These are phyloP conservation scores for Semnornis frantzii DNA, from an alignment of 2,113 vertebrate genomes.

Conservation along the genomic window DNA sequence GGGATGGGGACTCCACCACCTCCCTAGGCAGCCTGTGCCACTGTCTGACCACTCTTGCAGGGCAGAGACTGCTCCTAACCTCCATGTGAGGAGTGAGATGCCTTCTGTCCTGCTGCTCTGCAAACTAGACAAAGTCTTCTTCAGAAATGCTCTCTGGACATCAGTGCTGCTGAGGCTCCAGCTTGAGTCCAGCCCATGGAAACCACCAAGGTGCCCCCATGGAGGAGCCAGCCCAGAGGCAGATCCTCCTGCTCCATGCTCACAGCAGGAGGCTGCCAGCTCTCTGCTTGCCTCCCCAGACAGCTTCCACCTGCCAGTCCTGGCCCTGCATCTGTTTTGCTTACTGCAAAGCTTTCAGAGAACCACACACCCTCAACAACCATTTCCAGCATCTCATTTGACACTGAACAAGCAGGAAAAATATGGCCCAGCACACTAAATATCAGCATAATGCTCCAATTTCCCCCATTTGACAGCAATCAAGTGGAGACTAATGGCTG, in stretches of 20 bases:
- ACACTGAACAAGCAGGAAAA: slow-evolving; percentile 62
- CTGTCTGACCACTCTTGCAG: too few species aligned
- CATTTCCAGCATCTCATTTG: slow-evolving; percentile 50
- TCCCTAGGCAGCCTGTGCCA: too few species aligned
- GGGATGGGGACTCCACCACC: too few species aligned
- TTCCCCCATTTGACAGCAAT: slow-evolving; percentile 88
- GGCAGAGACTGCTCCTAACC: too few species aligned
- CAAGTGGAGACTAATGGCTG: slow-evolving; percentile 85
- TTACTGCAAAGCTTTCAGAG: background rate
- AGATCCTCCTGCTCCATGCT: background rate
- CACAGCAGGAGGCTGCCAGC: background rate
- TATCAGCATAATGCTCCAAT: slow-evolving; percentile 83
- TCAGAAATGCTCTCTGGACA: background rate
- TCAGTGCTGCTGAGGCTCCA: background rate
- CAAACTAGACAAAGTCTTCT: background rate
- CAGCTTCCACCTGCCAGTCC: background rate
- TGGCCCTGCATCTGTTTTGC: background rate
- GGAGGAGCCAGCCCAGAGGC: background rate
- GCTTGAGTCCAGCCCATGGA: slow-evolving; percentile 9
- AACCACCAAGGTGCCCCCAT: background rate
- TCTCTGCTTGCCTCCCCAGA: background rate
- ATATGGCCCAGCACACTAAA: slow-evolving; percentile 82
- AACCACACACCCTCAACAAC: background rate
- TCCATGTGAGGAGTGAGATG: slow-evolving; percentile 22
- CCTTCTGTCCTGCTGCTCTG: background rate